Evolutionary conservation across 2,888 invertebrate genomes (phyloP).

Genomic region (Drymonia ruficornis): DNA sequence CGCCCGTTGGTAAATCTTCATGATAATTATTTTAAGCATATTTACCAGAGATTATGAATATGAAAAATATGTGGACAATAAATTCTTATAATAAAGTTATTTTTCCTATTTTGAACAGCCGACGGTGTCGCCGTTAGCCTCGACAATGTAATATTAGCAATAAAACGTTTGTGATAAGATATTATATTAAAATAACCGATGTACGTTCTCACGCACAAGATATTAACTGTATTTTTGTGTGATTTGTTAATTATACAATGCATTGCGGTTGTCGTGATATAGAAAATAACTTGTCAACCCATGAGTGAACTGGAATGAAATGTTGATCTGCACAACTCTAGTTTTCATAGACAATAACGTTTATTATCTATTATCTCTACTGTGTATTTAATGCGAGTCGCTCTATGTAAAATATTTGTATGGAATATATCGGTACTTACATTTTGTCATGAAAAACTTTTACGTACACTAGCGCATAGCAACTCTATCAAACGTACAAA

Average conservation of each 20-base stretch:
- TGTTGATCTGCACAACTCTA: neutral
- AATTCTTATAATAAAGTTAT: neutral
- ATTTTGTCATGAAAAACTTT: too few relatives aligned
- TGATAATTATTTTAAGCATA: too few relatives aligned
- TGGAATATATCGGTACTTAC: too few relatives aligned
- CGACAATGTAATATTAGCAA: constrained; percentile 72
- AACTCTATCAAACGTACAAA: too few relatives aligned
- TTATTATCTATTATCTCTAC: too few relatives aligned
- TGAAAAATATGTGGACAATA: neutral
- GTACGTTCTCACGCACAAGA: constrained; percentile 67
- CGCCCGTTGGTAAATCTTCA: too few relatives aligned
- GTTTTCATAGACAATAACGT: too few relatives aligned
- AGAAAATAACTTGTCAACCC: constrained; percentile 24
- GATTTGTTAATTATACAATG: constrained; percentile 39
- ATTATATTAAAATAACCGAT: constrained; percentile 48
- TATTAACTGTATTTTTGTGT: constrained; percentile 39
- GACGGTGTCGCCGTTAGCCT: constrained; percentile 38
- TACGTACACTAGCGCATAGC: too few relatives aligned
- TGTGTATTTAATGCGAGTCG: too few relatives aligned
- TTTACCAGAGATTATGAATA: too few relatives aligned
- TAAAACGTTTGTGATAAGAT: constrained; percentile 77
- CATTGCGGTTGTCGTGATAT: constrained; percentile 27
- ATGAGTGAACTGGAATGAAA: neutral
- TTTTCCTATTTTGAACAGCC: constrained; percentile 9
- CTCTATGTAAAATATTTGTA: too few relatives aligned